These are phyloP conservation scores for Cylloceria caligata DNA, from an alignment of 2,888 invertebrate species.

Conservation along the genomic window DNA sequence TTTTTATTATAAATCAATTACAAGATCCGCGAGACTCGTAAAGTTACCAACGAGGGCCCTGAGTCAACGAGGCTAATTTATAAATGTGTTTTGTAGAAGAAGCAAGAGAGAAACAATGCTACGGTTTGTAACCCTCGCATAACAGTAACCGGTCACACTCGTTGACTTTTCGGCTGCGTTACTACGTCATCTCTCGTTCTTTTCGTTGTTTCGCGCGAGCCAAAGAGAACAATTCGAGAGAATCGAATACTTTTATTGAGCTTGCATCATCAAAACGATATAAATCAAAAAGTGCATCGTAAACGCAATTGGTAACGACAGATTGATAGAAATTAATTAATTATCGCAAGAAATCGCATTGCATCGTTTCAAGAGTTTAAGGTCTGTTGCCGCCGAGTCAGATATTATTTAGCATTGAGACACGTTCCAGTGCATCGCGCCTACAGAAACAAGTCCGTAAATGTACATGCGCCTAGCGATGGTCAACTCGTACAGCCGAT, in stretches of 20 bases:
- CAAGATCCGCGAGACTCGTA: background rate
- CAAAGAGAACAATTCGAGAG: background rate
- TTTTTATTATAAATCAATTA: conserved; percentile 4
- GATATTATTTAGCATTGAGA: conserved; percentile 28
- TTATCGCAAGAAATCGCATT: conserved; percentile 27
- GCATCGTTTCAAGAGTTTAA: conserved; percentile 2
- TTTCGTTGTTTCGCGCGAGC: conserved; percentile 19
- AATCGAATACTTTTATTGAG: background rate
- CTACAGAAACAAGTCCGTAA: conserved; percentile 31
- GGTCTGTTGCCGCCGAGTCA: conserved; percentile 8
- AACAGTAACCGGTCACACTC: conserved; percentile 84
- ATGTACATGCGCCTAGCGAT: conserved; percentile 32
- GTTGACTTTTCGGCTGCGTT: conserved; percentile 78
- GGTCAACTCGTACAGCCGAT: conserved; percentile 52
- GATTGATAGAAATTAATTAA: background rate
- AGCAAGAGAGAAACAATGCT: conserved; percentile 75
- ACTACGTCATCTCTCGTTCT: conserved; percentile 68
- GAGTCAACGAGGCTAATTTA: conserved; percentile 58
- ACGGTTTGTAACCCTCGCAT: conserved; percentile 77
- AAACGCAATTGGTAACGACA: background rate
- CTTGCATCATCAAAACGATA: background rate
- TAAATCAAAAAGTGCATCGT: conserved; percentile 10
- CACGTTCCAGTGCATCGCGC: conserved; percentile 48
- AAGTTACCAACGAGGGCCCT: conserved; percentile 18
- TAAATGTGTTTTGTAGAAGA: conserved; percentile 64